Base-by-base conservation (phyloP, 2,888 invertebrate species). In the Neocrepidodera transversa region DNA sequence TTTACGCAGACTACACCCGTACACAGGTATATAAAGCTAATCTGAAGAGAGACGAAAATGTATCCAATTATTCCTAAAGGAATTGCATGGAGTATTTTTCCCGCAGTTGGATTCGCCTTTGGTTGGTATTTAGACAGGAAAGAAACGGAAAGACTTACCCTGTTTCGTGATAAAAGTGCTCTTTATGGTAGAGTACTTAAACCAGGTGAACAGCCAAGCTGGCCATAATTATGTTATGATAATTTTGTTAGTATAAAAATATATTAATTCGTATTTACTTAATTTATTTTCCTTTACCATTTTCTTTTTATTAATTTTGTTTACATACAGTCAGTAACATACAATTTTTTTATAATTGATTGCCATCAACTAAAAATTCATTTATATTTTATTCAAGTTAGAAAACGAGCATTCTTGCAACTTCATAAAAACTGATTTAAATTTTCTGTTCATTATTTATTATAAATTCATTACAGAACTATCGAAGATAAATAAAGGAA, bases 121-220 rank as follows among this genome's bases (percentile, higher is more conserved):
- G 92, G 92, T 1, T 81, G 82, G 70, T 87, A 78, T 65, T 68
- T 92, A 52, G 91, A 92, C 73, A 79, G 80, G 3, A 81, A 84
- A 68, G 92, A 93, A 80, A 88, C 88, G 0, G 82, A 88, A 60
- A 84, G 92, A 54, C 86, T 92, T 86, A 82, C 84, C 0, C 79
- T 78, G 66, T 94, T 88, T 76, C 83, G 93, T 60, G 93, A 94
- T 74, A 92, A 89, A 76, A 92, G 92, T 72, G 85, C 87, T 47
- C 79, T 94, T 32, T 94, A 88, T 74, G 91, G 90, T 16, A 83
- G 88, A 58, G 79, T 75, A 35, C 80, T 86, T 1, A 85, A 86
- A 67, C 84, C 85, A 64, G 89, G 87, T 5, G 87, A 89, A 60
- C 74, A 82, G 68, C 93, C 92, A 56, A 85, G 89, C 8, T 93